Evolutionary conservation across 2,113 vertebrate species (phyloP), one percentile per base, ranked within the genome.

Genomic region (Oreochromis niloticus): DNA sequence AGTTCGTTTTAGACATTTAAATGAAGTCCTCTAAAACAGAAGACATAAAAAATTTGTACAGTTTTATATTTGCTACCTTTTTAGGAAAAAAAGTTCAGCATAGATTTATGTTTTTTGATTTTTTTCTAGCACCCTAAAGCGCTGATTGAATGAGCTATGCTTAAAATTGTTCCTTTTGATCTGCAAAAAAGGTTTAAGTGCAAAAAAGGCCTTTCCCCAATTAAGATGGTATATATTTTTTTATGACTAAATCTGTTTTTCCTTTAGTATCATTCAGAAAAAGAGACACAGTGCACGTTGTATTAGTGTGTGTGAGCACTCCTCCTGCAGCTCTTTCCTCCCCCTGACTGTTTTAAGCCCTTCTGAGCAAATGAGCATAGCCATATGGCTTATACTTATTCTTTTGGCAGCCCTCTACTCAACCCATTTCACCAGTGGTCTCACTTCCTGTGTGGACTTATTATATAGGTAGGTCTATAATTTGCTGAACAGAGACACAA

Each of bases 391-490:
- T 50, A 78, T 75, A 75, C 71, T 50, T 30, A 75, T 78, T 78
- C 43, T 78, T 78, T n/a, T 78, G 24, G 27, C 46, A 78, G 27
- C 27, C 16, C 46, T 50, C 71, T 78, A n/a, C 27, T 32, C 16
- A 50, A 78, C 24, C 24, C 71, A 50, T 50, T 78, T 75, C 9
- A 50, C 43, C 24, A 48, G 24, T 75, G 24, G 24, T 75, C 71
- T 50, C 24, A 32, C 71, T 50, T 75, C 43, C 16, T 75, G 14
- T 30, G 43, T 75, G 43, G 48, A 30, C 71, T 50, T 50, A 32
- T 46, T 50, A 12, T 9, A 50, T 0, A 0, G 0, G 32, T 75
- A 5, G 43, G 24, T 30, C 43, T 30, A 75, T 30, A 19, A 75
- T 75, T 75, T 75, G 24, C 48, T 75, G 24, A 46, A 75, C 24